Evolutionary conservation across 2,113 vertebrate genomes (phyloP).

Genomic region (Bubo blakistoni): DNA sequence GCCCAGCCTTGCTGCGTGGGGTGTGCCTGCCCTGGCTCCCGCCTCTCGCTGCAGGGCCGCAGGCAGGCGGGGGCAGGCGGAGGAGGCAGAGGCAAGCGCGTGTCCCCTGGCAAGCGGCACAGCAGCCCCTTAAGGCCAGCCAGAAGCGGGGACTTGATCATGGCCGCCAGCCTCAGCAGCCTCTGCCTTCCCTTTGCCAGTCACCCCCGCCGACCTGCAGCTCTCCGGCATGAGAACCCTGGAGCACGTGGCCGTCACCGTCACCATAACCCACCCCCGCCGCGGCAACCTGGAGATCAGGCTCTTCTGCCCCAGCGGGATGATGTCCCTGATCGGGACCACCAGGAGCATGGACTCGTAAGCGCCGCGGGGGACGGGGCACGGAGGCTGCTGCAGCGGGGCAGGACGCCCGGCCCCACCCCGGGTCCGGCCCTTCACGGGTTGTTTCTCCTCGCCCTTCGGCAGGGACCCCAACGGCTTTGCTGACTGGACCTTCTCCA

Average conservation of each 20-base stretch:
- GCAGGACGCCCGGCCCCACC: not conserved
- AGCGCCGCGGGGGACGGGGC: not conserved
- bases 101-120: not conserved
- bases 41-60: not conserved
- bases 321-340: slow-evolving; percentile 87
- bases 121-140: not conserved
- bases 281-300: slow-evolving; percentile 87
- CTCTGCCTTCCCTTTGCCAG: slow-evolving; percentile 51
- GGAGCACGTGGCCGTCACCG: slow-evolving; percentile 90
- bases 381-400: not conserved
- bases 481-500: slow-evolving; percentile 95
- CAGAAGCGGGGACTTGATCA: not conserved
- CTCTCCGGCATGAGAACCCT: slow-evolving; percentile 91
- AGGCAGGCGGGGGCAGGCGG: no score
- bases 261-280: slow-evolving; percentile 85
- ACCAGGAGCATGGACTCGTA: slow-evolving; percentile 85
- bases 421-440: not conserved
- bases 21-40: not conserved
- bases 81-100: fast-evolving
- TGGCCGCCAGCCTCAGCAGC: not conserved
- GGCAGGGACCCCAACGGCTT: slow-evolving; percentile 84
- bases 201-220: slow-evolving; percentile 78
- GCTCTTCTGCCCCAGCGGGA: slow-evolving; percentile 91
- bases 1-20: not conserved
- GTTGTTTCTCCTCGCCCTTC: not conserved